Evolutionary conservation across 2,888 invertebrate species (phyloP).

Genomic region (Nomada fabriciana): DNA sequence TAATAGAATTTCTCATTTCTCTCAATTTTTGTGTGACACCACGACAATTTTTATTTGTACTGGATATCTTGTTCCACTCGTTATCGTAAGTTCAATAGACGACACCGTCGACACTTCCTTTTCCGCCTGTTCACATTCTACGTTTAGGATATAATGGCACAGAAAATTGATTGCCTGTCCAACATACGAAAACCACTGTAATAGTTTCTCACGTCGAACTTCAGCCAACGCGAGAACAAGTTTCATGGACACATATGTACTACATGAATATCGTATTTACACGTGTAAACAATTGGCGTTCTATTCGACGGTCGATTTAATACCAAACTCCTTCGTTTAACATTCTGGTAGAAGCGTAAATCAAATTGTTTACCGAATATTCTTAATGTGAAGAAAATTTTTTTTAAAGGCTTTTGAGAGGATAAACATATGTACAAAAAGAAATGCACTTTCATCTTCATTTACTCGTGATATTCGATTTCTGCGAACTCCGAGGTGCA

Average conservation of each 20-base stretch:
- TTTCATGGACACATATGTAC: constrained; percentile 16
- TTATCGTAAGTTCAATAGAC: constrained; percentile 29
- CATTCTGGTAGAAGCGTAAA: too few relatives aligned
- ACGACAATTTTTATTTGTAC: constrained; percentile 26
- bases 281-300: too few relatives aligned
- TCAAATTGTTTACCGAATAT: too few relatives aligned
- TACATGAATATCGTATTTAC: too few relatives aligned
- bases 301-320: too few relatives aligned
- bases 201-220: not conserved
- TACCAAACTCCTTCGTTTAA: too few relatives aligned
- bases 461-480: constrained; percentile 12
- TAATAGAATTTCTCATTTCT: not conserved
- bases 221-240: constrained; percentile 3
- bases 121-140: constrained; percentile 26
- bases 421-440: too few relatives aligned
- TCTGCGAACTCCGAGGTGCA: not conserved
- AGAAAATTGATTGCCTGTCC: constrained; percentile 5
- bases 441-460: not conserved
- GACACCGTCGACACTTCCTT: not conserved
- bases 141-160: constrained; percentile 19
- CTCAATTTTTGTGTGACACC: not conserved
- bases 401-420: too few relatives aligned
- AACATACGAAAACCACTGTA: not conserved
- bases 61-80: constrained; percentile 18
- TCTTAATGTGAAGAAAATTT: too few relatives aligned